Conservation (phyloP, 23 tunicate genomes). For the Halocynthia aurantium region DNA sequence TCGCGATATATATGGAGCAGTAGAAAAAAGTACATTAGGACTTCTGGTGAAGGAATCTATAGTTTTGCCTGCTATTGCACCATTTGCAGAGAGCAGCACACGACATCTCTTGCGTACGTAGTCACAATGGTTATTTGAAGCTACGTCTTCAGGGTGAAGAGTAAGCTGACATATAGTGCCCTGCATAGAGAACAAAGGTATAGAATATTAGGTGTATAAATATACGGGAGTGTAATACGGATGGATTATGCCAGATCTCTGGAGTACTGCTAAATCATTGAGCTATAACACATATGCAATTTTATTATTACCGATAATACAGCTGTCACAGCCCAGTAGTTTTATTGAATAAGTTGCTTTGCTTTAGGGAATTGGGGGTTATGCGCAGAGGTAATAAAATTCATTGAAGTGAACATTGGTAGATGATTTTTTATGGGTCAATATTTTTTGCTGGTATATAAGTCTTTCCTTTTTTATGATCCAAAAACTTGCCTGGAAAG, state of each 20-base stretch:
- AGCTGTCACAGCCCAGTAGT: neutral
- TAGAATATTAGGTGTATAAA: no score
- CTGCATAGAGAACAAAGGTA: neutral
- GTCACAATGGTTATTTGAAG: neutral
- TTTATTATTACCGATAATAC: neutral
- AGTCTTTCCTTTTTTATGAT: neutral
- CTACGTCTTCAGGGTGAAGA: neutral
- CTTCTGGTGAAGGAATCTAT: no score
- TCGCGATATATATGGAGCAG: no score
- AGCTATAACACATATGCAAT: neutral
- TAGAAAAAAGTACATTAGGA: no score
- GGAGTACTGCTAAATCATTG: neutral
- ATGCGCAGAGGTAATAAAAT: no score
- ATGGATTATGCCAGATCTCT: neutral
- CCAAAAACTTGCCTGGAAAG: neutral
- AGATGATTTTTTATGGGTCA: no score
- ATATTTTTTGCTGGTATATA: no score
- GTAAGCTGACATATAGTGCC: slow-evolving; percentile 8
- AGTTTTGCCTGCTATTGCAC: no score
- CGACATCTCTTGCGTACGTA: neutral
- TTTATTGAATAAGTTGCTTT: neutral
- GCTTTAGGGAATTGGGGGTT: no score
- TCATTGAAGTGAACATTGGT: no score
- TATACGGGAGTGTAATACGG: no score
- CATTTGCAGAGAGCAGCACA: no score